A percentile compares a stretch with the other conserved stretches of the same genome.
These are phyloP conservation scores for Diarsia mendica DNA, from an alignment of 2,888 invertebrate genomes.

Conservation along the genomic window DNA sequence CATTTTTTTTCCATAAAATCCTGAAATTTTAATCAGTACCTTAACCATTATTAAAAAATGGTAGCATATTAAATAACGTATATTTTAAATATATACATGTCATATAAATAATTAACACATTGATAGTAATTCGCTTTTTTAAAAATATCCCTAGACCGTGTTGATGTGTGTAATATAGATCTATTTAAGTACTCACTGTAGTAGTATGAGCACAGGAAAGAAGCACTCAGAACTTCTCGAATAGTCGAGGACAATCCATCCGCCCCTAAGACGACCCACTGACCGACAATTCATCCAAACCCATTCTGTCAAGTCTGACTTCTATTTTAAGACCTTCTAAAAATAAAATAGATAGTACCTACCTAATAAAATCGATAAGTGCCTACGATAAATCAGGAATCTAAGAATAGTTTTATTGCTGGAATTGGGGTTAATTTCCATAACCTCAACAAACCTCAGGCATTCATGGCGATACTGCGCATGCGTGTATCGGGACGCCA, in stretches of 20 bases:
- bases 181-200: no score
- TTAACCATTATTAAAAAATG: no score
- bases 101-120: no score
- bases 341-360: conserved; percentile 7
- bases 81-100: no score
- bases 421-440: conserved; percentile 5
- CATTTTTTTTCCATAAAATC: no score
- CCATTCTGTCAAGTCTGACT: neutral
- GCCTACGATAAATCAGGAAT: neutral
- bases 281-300: conserved; percentile 15
- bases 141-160: no score
- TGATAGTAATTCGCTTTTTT: no score
- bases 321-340: conserved; percentile 18
- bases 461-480: conserved; percentile 34
- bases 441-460: conserved; percentile 18
- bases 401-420: conserved; percentile 30
- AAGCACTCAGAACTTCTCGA: neutral
- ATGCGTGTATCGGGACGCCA: conserved; percentile 59
- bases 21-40: no score
- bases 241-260: conserved; percentile 7
- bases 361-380: conserved; percentile 1
- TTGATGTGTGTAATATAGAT: no score
- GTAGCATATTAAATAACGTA: no score
- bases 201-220: neutral
- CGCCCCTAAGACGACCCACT: no score